Evolutionary conservation across 2,797 vertebrate genomes (phyloP).

Genomic region (Yasuhikotakia modesta): DNA sequence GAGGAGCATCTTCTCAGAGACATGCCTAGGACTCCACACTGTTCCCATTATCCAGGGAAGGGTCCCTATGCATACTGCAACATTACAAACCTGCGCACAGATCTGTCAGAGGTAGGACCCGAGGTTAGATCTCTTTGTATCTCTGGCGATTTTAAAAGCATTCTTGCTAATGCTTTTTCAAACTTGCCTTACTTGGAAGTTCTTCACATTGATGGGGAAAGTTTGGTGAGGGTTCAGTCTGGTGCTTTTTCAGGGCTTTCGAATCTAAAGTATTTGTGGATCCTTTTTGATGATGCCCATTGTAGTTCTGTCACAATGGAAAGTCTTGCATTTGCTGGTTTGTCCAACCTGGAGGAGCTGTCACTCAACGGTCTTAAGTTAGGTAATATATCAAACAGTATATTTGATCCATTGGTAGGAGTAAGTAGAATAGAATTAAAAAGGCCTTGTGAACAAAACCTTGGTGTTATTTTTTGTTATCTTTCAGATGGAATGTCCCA

Average conservation of each 20-base stretch:
- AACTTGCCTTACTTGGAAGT: conserved; percentile 39
- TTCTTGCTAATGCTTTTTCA: conserved; percentile 50
- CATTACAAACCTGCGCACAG: conserved; percentile 34
- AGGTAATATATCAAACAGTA: conserved; percentile 19
- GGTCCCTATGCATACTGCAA: conserved; percentile 53
- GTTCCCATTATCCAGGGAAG: conserved; percentile 1
- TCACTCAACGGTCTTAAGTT: conserved; percentile 26
- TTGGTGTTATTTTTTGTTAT: conserved; percentile 51
- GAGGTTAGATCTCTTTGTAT: conserved; percentile 48
- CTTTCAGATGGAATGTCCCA: conserved; percentile 36
- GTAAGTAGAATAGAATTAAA: conserved; percentile 32
- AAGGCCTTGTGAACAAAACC: conserved; percentile 25
- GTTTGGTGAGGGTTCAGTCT: conserved; percentile 22
- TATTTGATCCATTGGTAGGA: conserved; percentile 30
- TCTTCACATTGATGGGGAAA: conserved; percentile 23
- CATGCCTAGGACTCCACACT: background rate
- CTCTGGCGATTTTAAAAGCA: background rate
- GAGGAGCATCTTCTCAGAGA: conserved; percentile 53
- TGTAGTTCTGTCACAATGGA: conserved; percentile 34
- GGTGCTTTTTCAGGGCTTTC: conserved; percentile 49
- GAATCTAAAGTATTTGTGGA: conserved; percentile 34
- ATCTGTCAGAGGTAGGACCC: conserved; percentile 42
- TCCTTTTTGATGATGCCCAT: background rate
- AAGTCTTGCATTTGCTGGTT: conserved; percentile 36
- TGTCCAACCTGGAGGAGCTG: conserved; percentile 46